These are phyloP conservation scores for Gallinago paraguaiae DNA, from an alignment of 2,113 vertebrate species.

Conservation along the genomic window DNA sequence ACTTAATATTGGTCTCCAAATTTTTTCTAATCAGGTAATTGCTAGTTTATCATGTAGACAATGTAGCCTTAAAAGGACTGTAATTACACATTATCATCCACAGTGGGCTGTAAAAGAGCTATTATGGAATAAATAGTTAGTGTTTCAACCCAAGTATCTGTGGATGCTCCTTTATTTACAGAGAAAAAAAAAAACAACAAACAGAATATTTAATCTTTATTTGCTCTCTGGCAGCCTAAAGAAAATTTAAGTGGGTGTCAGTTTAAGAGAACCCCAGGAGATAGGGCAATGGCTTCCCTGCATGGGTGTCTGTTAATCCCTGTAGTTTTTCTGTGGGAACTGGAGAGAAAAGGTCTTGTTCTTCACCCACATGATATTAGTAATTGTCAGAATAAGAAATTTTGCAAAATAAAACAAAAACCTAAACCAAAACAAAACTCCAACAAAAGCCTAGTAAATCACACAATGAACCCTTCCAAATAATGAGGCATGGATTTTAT, in stretches of 20 bases:
- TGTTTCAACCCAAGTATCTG: not conserved
- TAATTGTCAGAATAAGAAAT: not conserved
- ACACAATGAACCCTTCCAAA: not conserved
- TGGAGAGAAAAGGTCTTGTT: not conserved
- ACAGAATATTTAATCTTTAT: not conserved
- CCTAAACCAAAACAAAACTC: not conserved
- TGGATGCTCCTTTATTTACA: slow-evolving; percentile 31
- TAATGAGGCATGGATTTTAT: not conserved
- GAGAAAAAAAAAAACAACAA: not conserved
- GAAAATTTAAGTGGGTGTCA: not conserved
- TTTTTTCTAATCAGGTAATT: slow-evolving; percentile 71
- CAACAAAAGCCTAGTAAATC: not conserved
- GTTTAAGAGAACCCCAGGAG: not conserved
- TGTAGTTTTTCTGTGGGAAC: not conserved
- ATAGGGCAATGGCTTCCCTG: not conserved
- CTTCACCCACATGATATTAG: not conserved
- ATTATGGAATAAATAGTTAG: slow-evolving; percentile 53
- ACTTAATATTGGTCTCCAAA: slow-evolving; percentile 58
- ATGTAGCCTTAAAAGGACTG: slow-evolving; percentile 56
- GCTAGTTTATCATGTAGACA: slow-evolving; percentile 65
- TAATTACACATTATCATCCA: slow-evolving; percentile 65
- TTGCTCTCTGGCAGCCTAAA: not conserved
- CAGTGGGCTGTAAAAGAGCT: slow-evolving; percentile 49
- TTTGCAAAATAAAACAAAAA: not conserved
- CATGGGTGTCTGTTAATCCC: not conserved